Evolutionary conservation across 2,113 vertebrate species (phyloP).

Genomic region (Alouatta palliata): DNA sequence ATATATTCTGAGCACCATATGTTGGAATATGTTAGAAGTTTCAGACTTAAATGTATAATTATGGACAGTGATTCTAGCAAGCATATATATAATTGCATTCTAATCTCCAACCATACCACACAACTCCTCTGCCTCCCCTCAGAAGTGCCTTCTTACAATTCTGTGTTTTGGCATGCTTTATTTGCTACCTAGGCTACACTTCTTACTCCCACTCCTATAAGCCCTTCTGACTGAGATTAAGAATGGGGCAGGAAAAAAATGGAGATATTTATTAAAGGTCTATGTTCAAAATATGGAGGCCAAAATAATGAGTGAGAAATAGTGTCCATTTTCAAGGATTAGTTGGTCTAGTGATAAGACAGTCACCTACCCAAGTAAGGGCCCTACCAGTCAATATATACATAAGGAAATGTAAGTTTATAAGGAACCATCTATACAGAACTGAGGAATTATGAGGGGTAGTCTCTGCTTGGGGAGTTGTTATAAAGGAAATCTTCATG

Average conservation of each 20-base stretch:
- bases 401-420: background rate
- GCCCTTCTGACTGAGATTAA: background rate
- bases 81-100: background rate
- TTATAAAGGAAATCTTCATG: background rate
- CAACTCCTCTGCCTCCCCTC: accelerated
- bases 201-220: background rate
- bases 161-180: background rate
- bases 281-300: background rate
- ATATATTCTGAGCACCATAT: background rate
- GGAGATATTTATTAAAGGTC: background rate
- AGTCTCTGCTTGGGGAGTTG: background rate
- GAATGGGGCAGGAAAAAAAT: background rate
- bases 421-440: background rate
- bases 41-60: background rate
- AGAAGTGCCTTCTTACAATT: background rate
- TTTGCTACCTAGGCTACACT: background rate
- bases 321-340: background rate
- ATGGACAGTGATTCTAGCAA: background rate
- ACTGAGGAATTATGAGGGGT: background rate
- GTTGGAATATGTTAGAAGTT: background rate
- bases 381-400: background rate
- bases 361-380: background rate
- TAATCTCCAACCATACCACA: background rate
- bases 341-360: background rate
- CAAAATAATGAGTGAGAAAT: background rate